phyloP scores from a whole-genome alignment of 2,888 invertebrate genomes.

The Drosophila falleni region DNA sequence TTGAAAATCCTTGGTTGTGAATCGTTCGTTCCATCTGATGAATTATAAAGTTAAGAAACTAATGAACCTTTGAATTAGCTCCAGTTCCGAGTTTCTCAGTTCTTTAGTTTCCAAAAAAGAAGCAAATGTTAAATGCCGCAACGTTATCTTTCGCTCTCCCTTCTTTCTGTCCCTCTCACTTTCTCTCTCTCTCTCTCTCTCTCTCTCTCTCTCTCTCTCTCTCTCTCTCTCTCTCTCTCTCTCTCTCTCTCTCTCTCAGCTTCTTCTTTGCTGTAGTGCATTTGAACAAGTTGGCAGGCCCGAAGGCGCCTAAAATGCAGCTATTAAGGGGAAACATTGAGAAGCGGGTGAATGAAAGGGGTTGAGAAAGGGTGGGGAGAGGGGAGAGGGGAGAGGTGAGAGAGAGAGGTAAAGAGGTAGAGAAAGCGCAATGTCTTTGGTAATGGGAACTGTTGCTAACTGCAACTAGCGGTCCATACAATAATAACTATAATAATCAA shows the following conservation, averaged over 20 bases:
- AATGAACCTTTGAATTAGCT: slow-evolving; percentile 3
- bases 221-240: neutral
- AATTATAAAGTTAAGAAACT: neutral
- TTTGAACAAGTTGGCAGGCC: slow-evolving; percentile 32
- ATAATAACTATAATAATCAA: slow-evolving; percentile 78
- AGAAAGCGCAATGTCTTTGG: slow-evolving; percentile 8
- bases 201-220: slow-evolving; percentile 3
- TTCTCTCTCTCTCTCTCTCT: neutral
- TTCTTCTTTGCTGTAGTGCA: slow-evolving; percentile 5
- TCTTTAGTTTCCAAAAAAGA: slow-evolving; percentile 8
- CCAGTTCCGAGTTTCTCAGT: neutral
- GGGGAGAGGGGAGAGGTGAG: neutral
- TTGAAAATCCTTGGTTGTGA: too few relatives aligned
- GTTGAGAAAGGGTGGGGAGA: neutral
- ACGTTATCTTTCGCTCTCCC: slow-evolving; percentile 34
- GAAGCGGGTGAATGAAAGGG: neutral
- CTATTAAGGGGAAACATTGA: slow-evolving; percentile 9
- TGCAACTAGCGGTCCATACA: slow-evolving; percentile 56
- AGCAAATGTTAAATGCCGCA: slow-evolving; percentile 62
- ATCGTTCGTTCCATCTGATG: too few relatives aligned
- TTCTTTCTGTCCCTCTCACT: too few relatives aligned
- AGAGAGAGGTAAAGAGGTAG: neutral
- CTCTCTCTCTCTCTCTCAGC: neutral
- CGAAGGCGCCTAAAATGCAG: slow-evolving; percentile 48
- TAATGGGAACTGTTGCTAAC: slow-evolving; percentile 48